A percentile compares a stretch with the other conserved stretches of the same genome.
Conservation (phyloP, 2,888 invertebrate species). For the Synanthedon vespiformis region DNA sequence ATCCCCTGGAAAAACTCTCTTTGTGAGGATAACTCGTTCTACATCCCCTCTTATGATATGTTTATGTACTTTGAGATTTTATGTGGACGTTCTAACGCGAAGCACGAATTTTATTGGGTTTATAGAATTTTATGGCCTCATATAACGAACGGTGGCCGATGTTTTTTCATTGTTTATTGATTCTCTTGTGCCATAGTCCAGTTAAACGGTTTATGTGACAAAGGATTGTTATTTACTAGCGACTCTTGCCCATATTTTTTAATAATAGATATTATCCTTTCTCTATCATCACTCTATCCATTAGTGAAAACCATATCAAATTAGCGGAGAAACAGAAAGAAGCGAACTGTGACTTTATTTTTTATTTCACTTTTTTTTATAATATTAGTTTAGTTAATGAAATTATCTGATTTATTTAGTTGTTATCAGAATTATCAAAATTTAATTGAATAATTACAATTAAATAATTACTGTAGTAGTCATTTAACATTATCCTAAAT, state of each 20-base stretch:
- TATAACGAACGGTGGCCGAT: constrained; percentile 60
- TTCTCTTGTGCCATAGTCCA: constrained; percentile 34
- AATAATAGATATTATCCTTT: not conserved
- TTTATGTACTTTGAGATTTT: constrained; percentile 70
- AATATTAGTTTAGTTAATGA: no score
- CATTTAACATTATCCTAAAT: no score
- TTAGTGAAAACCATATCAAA: no score
- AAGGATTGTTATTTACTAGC: not conserved
- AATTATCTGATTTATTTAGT: no score
- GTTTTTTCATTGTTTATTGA: constrained; percentile 65
- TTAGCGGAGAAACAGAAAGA: no score
- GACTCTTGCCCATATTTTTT: no score
- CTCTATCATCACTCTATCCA: no score
- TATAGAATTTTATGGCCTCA: constrained; percentile 67
- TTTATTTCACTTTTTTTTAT: no score
- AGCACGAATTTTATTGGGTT: constrained; percentile 69
- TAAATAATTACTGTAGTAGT: no score
- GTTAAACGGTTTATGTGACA: constrained; percentile 29
- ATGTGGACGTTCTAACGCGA: constrained; percentile 66
- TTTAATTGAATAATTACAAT: no score
- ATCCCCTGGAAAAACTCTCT: constrained; percentile 62
- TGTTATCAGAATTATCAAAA: no score
- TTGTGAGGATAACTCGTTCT: constrained; percentile 62
- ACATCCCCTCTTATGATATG: constrained; percentile 68
- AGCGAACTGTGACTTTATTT: no score